Evolutionary conservation across 2,113 vertebrate species (phyloP).

Genomic region (Callaeas wilsoni): DNA sequence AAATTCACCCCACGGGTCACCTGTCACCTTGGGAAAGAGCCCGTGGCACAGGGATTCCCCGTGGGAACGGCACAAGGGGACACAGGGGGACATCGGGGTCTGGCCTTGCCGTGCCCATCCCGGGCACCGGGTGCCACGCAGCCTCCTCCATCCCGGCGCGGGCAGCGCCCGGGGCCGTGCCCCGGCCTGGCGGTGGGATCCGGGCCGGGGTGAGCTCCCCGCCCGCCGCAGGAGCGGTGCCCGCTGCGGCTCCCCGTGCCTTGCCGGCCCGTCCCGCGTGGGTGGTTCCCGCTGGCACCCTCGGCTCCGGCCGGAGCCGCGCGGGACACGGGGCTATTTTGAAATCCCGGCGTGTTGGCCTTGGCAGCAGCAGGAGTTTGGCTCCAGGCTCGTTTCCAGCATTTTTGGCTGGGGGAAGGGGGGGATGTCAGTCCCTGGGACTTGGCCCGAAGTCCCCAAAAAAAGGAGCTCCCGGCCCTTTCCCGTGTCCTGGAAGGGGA

Average conservation of each 20-base stretch:
- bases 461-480: too few relatives aligned
- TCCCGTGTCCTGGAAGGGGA: rapidly evolving
- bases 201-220: not conserved
- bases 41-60: rapidly evolving
- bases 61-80: not conserved
- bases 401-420: not conserved
- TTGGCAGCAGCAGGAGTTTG: not conserved
- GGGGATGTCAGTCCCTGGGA: not conserved
- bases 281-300: conserved; percentile 14
- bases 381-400: not conserved
- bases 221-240: not conserved
- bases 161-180: not conserved
- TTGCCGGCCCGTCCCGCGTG: not conserved
- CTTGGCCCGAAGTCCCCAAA: not conserved
- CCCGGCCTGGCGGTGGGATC: not conserved
- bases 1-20: not conserved
- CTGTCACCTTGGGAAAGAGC: not conserved
- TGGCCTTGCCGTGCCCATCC: rapidly evolving
- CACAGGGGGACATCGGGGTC: too few relatives aligned
- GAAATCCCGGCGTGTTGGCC: not conserved
- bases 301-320: not conserved
- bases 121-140: rapidly evolving
- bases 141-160: not conserved
- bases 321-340: not conserved
- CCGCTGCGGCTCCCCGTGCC: too few relatives aligned